Evolutionary conservation across 2,888 invertebrate genomes (phyloP), one percentile per base, ranked within the genome.

Genomic region (Gortyna flavago): DNA sequence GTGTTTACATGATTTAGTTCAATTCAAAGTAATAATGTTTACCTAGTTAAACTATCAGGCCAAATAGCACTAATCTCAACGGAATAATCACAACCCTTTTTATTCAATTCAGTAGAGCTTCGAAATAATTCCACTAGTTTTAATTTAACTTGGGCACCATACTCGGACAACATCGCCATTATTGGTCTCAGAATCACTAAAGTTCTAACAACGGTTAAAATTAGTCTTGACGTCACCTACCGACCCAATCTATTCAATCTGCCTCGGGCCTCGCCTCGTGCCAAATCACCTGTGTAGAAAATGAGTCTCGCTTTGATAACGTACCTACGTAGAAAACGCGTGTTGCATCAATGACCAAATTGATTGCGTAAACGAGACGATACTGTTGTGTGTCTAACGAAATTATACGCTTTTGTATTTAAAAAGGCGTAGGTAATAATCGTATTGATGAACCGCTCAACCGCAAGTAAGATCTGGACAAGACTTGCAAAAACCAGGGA

Each of bases 231-330:
- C 85, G 87, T 75, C 54, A 75, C 38, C 8, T 9, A 57, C n/a
- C 54, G 54, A 75, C 44, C 38, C 7, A 77, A 71, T 72, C 69
- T 41, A 75, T 72, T 71, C 66, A 68, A 79, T 75, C 48, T 67
- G 71, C 68, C 51, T 71, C 71, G 74, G 83, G 80, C 83, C 80
- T 41, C 65, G 71, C 68, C 51, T 71, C 71, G 74, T 85, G 80
- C 83, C 80, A 77, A 85, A 79, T 72, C 72, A 68, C 61, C 72
- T 77, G 75, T 76, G 65, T 72, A 70, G 74, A 78, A 86, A 78
- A 85, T 72, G 59, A 79, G 77, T 70, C 61, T 82, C 61, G 72
- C 64, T 72, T 64, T 78, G 85, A 78, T 84, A 84, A 75, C 77
- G 72, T 64, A 51, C n/a, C 2, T 64, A 72, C 73, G 71, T 74